Conservation (phyloP, 2,797 vertebrate species). For the Sebastes iracundus region DNA sequence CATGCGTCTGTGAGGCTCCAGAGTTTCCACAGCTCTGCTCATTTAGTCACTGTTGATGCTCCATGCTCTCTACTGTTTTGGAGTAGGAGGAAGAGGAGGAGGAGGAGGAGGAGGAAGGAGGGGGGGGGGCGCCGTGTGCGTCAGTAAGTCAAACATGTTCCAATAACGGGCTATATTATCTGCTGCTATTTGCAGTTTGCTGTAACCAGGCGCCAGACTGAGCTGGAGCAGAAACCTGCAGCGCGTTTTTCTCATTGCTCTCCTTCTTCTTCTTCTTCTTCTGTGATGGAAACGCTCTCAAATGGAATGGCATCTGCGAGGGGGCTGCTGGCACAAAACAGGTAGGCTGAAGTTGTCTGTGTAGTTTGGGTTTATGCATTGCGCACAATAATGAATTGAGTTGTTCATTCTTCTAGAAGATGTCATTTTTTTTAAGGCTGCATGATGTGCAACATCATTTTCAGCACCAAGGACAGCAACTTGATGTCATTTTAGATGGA, state of each 20-base stretch:
- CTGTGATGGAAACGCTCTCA: conserved; percentile 40
- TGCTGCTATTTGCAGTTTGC: conserved; percentile 78
- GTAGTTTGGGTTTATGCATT: neutral
- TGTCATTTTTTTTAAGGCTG: neutral
- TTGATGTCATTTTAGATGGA: neutral
- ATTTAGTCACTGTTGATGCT: conserved; percentile 36
- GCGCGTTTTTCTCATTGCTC: conserved; percentile 25
- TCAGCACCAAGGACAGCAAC: conserved; percentile 86
- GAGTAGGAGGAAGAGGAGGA: conserved; percentile 51
- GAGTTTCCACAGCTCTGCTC: conserved; percentile 10
- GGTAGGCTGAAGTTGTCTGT: conserved; percentile 61
- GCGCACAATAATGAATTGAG: neutral
- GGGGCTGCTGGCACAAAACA: conserved; percentile 36
- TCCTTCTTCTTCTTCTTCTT: neutral
- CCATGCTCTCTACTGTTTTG: conserved; percentile 45
- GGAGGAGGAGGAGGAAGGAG: neutral
- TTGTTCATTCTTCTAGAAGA: neutral
- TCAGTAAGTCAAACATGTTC: conserved; percentile 79
- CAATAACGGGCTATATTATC: conserved; percentile 69
- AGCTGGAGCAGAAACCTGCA: conserved; percentile 50
- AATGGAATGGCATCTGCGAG: conserved; percentile 28
- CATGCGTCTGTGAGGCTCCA: neutral
- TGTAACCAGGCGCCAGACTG: conserved; percentile 64
- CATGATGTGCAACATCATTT: conserved; percentile 10
- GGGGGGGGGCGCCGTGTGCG: conserved; percentile 50